Percentiles rank a stretch among this genome's conserved stretches.
phyloP scores from a whole-genome alignment of 2,888 invertebrate genomes.

The Acanthosepion pharaonis region DNA sequence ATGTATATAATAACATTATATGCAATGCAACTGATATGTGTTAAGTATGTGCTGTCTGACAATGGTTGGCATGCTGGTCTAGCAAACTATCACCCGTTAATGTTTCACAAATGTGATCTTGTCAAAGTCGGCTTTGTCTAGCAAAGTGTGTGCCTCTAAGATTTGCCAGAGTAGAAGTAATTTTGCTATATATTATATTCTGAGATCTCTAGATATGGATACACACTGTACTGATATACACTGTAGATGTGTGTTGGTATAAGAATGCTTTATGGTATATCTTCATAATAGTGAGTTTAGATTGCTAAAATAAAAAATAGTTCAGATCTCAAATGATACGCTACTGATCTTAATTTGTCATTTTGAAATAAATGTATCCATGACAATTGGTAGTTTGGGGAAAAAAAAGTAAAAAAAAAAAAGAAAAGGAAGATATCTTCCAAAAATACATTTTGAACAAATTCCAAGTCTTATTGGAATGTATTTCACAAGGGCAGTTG shows the following conservation, averaged over 20 bases:
- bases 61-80: neutral
- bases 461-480: slow-evolving; percentile 6
- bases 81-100: neutral
- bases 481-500: slow-evolving; percentile 21
- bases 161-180: neutral
- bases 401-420: neutral
- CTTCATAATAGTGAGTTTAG: neutral
- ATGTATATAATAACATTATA: neutral
- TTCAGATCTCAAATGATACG: neutral
- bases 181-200: neutral
- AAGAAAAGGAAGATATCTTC: neutral
- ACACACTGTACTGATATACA: neutral
- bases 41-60: neutral
- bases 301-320: neutral
- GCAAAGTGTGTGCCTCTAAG: neutral
- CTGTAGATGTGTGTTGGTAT: neutral
- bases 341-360: neutral
- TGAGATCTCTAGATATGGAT: neutral
- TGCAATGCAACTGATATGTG: neutral
- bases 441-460: neutral
- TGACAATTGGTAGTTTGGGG: neutral
- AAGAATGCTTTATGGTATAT: neutral
- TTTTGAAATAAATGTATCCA: neutral
- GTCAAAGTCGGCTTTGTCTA: neutral
- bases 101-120: neutral